Conservation (phyloP, 2,113 vertebrate genomes). For the Pseudorasbora parva region DNA sequence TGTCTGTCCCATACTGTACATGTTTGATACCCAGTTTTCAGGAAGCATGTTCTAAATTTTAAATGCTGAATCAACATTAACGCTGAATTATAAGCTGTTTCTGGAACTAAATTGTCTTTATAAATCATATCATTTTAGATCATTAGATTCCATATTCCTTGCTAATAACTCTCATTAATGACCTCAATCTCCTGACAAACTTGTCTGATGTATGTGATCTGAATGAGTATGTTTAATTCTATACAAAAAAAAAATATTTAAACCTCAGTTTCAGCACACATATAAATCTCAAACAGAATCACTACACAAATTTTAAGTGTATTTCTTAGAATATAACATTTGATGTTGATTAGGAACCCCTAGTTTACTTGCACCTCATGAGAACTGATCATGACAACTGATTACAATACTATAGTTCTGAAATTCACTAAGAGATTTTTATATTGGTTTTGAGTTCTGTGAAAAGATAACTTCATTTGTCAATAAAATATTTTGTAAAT, state of each 20-base stretch:
- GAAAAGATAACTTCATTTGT: slow-evolving; percentile 33
- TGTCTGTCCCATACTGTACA: not conserved
- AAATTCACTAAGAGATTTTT: slow-evolving; percentile 28
- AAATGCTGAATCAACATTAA: not conserved
- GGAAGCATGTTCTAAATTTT: slow-evolving; percentile 2
- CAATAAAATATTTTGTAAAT: slow-evolving; percentile 47
- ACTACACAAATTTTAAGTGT: slow-evolving; percentile 1
- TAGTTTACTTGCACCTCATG: slow-evolving; percentile 27
- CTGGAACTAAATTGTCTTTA: not conserved
- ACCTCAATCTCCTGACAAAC: slow-evolving; percentile 7
- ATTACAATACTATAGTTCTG: slow-evolving; percentile 21
- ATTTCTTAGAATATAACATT: slow-evolving; percentile 28
- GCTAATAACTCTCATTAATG: not conserved
- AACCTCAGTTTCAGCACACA: not conserved
- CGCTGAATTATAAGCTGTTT: not conserved
- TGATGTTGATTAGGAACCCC: slow-evolving; percentile 7
- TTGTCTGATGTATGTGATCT: slow-evolving; percentile 6
- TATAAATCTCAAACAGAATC: slow-evolving; percentile 33
- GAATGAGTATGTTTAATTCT: not conserved
- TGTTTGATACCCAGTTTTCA: not conserved
- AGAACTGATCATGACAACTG: slow-evolving; percentile 25
- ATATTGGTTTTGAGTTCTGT: slow-evolving; percentile 14
- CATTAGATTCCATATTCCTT: not conserved
- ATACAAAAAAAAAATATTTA: not conserved
- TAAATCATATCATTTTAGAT: not conserved